A percentile compares a stretch with the other conserved stretches of the same genome.
These are phyloP conservation scores for Dinomys branickii DNA, from an alignment of 2,113 vertebrate species.

Conservation along the genomic window DNA sequence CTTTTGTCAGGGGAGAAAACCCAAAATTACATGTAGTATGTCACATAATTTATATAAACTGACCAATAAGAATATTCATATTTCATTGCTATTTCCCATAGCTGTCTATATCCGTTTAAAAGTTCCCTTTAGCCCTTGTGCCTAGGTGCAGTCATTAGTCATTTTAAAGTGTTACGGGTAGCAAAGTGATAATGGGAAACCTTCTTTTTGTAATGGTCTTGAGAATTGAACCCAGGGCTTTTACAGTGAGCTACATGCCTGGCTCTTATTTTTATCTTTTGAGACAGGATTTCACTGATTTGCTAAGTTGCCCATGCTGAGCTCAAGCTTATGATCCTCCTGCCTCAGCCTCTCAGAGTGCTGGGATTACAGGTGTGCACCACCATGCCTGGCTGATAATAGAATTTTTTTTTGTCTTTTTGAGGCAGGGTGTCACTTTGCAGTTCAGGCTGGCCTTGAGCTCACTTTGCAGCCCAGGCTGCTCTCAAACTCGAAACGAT, in stretches of 20 bases:
- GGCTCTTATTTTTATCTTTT: neutral
- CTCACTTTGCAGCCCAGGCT: too few relatives aligned
- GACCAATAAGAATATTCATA: neutral
- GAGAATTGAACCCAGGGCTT: neutral
- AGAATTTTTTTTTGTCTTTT: too few relatives aligned
- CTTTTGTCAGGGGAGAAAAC: neutral
- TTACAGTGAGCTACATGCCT: neutral
- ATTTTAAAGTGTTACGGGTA: neutral
- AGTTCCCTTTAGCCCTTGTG: neutral
- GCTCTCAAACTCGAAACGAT: neutral
- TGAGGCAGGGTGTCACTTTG: too few relatives aligned
- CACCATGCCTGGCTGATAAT: too few relatives aligned
- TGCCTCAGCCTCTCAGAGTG: too few relatives aligned
- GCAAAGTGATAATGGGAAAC: neutral
- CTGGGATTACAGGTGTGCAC: too few relatives aligned
- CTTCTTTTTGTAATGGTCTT: neutral
- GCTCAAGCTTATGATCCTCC: too few relatives aligned
- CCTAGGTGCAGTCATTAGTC: neutral
- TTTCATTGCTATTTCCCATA: neutral
- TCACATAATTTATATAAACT: neutral
- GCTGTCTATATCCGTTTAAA: neutral
- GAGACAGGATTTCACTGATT: neutral
- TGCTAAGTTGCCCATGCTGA: too few relatives aligned
- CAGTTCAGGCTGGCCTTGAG: too few relatives aligned
- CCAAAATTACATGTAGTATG: neutral